Evolutionary conservation across 2,888 invertebrate species (phyloP).

Genomic region (Serrognathus titanus): DNA sequence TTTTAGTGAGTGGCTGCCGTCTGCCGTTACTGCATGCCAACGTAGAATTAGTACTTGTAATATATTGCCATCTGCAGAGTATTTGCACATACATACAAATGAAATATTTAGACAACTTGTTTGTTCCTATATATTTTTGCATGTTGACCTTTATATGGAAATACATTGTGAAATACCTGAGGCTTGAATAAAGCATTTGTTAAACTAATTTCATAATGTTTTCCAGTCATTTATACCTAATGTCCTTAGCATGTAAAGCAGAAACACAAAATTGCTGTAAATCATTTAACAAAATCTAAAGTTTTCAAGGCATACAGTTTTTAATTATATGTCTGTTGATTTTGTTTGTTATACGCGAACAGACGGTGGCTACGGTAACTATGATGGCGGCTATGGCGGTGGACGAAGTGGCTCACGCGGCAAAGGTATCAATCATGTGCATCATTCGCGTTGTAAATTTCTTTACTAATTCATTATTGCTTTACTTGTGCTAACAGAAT

Average conservation of each 20-base stretch:
- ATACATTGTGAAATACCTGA: slow-evolving; percentile 59
- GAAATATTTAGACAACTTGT: slow-evolving; percentile 36
- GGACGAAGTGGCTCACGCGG: slow-evolving; percentile 81
- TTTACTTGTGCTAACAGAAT: background rate
- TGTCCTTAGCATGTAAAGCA: slow-evolving; percentile 7
- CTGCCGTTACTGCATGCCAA: slow-evolving; percentile 33
- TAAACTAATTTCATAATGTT: slow-evolving; percentile 64
- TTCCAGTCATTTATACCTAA: slow-evolving; percentile 52
- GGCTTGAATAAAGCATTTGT: slow-evolving; percentile 67
- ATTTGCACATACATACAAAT: slow-evolving; percentile 27
- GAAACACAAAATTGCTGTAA: slow-evolving; percentile 1
- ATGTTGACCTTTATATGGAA: slow-evolving; percentile 54
- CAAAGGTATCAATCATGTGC: slow-evolving; percentile 64
- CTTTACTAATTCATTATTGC: slow-evolving; percentile 9
- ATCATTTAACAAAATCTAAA: background rate
- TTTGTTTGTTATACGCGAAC: slow-evolving; percentile 50
- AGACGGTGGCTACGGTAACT: slow-evolving; percentile 87
- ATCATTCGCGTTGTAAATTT: slow-evolving; percentile 14
- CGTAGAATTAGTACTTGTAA: slow-evolving; percentile 26
- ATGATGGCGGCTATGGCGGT: slow-evolving; percentile 83
- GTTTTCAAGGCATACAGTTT: background rate
- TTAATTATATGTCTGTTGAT: slow-evolving; percentile 9
- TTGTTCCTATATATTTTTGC: slow-evolving; percentile 43
- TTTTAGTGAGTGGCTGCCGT: slow-evolving; percentile 25
- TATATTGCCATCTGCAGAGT: slow-evolving; percentile 28